Base-by-base conservation (phyloP, 2,888 invertebrate species). In the Schrankia costaestrigalis region DNA sequence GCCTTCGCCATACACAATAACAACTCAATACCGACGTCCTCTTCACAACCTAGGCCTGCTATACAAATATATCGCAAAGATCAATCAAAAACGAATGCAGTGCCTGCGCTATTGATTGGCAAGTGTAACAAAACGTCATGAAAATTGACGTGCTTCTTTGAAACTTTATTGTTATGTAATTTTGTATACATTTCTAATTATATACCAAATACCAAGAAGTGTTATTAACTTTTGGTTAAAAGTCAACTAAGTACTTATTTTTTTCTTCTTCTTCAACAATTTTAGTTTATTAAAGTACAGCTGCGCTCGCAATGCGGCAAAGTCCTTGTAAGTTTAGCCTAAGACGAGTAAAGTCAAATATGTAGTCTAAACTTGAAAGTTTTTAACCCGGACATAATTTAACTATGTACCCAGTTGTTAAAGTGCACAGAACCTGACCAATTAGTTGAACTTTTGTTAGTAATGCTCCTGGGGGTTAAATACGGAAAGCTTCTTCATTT, bases 341-440 rank as follows among this genome's bases (percentile, higher is more conserved):
- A 33, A 54, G 48, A 41, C 33, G 44, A 30, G 41, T 38, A 41
- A 56, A 49, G 36, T 39, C 46, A 11, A 55, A 55, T 36, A n/a
- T n/a, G n/a, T n/a, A 50, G 41, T 26, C 28, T 52, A 56, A 57
- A 56, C 50, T 59, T 46, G 11, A 36, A 57, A 59, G 58, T 61
- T 64, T 68, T 61, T 53, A 46, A 56, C 50, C 52, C 49, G 46
- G 52, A 58, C 52, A 61, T 63, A 64, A 67, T 64, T 63, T 65
- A 62, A 67, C 56, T 63, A n/a, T n/a, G n/a, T n/a, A n/a, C n/a
- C n/a, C n/a, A 68, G 64, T 70, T 76, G 77, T 73, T 69, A 62
- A 71, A 78, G 71, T 65, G 65, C 61, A 56, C 58, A 58, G 62
- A 81, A 81, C 68, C 78, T 78, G 60, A 61, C 73, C 76, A 80